Conservation (phyloP, 2,888 invertebrate genomes). For the Mesorhabditis spiculigera region DNA sequence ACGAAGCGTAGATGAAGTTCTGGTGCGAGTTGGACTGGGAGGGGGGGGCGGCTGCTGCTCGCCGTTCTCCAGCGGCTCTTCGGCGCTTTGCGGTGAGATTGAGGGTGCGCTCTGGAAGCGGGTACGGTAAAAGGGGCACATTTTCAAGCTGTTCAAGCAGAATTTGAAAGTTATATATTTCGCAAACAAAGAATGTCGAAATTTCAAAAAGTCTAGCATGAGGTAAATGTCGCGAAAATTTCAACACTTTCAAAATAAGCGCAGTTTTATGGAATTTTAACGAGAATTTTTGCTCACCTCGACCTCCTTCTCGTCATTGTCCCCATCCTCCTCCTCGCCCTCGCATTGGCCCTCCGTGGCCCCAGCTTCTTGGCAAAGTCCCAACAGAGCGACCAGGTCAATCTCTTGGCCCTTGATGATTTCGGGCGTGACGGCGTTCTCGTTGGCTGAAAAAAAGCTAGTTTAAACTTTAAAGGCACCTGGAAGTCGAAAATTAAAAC, state of each 20-base stretch:
- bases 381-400: conserved; percentile 2
- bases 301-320: background rate
- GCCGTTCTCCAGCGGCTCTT: background rate
- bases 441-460: background rate
- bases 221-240: too few relatives aligned
- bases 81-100: conserved; percentile 5
- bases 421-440: background rate
- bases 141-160: too few relatives aligned
- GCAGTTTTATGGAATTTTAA: too few relatives aligned
- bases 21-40: background rate
- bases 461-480: background rate
- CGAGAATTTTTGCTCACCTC: background rate
- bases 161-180: too few relatives aligned
- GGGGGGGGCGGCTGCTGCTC: too few relatives aligned
- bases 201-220: background rate
- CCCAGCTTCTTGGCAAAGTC: background rate
- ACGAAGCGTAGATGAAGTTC: conserved; percentile 4
- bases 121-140: too few relatives aligned
- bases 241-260: too few relatives aligned
- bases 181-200: background rate
- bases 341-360: background rate
- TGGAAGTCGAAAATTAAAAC: too few relatives aligned
- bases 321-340: background rate
- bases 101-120: background rate
- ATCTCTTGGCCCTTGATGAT: conserved; percentile 2